phyloP scores from a whole-genome alignment of 2,888 invertebrate species.

The Brenthis ino region DNA sequence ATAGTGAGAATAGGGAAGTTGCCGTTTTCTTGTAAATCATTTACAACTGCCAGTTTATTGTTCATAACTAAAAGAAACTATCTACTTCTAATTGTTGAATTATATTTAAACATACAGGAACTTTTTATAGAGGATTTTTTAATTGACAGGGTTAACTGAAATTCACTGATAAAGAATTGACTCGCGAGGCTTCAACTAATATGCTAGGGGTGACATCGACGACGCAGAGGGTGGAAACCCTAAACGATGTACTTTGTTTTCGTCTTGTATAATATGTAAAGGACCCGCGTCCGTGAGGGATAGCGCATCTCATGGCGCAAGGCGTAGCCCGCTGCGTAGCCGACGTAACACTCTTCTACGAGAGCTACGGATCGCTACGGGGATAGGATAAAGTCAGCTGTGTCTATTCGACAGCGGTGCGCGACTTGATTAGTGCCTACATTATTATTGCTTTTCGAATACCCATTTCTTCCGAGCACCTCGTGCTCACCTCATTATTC shows the following conservation, averaged over 20 bases:
- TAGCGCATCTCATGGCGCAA: no score
- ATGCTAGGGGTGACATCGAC: slow-evolving; percentile 49
- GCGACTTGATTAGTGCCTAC: slow-evolving; percentile 73
- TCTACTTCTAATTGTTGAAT: slow-evolving; percentile 28
- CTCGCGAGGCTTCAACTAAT: slow-evolving; percentile 70
- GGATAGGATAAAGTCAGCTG: slow-evolving; percentile 60
- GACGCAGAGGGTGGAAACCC: slow-evolving; percentile 40
- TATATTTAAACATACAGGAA: slow-evolving; percentile 47
- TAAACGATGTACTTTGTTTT: slow-evolving; percentile 1
- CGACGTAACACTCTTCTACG: slow-evolving; percentile 45
- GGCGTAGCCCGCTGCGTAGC: slow-evolving; percentile 26
- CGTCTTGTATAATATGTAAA: no score
- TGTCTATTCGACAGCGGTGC: slow-evolving; percentile 71
- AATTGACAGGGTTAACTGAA: slow-evolving; percentile 77
- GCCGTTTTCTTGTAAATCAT: background rate
- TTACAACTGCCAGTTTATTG: slow-evolving; percentile 13
- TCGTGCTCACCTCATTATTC: slow-evolving; percentile 68
- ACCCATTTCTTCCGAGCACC: slow-evolving; percentile 80
- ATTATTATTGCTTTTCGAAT: slow-evolving; percentile 83
- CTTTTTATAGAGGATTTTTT: slow-evolving; percentile 54
- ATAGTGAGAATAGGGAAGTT: slow-evolving; percentile 11
- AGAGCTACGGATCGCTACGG: slow-evolving; percentile 60
- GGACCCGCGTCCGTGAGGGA: no score
- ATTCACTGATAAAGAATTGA: slow-evolving; percentile 69
- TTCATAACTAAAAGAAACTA: slow-evolving; percentile 17